A percentile compares a stretch with the other conserved stretches of the same genome.
These are phyloP conservation scores for Hapalemur alaotrensis DNA, from an alignment of 2,797 vertebrate species.

Conservation along the genomic window DNA sequence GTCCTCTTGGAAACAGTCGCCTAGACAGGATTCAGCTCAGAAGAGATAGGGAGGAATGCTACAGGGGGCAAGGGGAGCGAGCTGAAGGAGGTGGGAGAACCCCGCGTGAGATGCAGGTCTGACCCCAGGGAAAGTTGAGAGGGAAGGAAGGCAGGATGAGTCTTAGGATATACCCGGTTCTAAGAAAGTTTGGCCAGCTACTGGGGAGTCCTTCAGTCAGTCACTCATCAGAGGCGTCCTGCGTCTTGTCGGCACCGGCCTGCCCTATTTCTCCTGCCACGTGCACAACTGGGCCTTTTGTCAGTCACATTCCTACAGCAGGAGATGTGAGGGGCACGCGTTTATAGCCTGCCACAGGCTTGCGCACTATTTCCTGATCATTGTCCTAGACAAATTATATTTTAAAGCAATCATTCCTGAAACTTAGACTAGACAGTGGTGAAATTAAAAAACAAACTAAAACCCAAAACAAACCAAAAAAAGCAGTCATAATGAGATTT, in stretches of 20 bases:
- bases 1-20: not conserved
- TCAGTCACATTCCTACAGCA: not conserved
- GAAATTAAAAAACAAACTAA: slow-evolving; percentile 1
- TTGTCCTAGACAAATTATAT: not conserved
- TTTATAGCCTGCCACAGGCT: not conserved
- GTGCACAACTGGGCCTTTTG: not conserved
- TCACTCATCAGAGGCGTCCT: not conserved
- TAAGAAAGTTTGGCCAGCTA: not conserved
- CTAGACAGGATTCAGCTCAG: not conserved
- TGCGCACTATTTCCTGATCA: slow-evolving; percentile 5
- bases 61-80: not conserved
- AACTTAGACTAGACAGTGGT: not conserved
- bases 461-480: not conserved
- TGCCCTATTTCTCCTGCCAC: not conserved
- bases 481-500: not conserved
- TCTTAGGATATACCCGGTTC: not conserved
- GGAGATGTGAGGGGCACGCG: not conserved
- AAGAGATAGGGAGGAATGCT: not conserved
- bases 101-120: not conserved
- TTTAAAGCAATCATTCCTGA: not conserved
- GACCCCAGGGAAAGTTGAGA: not conserved
- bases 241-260: not conserved
- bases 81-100: not conserved
- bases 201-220: not conserved
- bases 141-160: not conserved